Percentiles rank a stretch among this genome's conserved stretches.
phyloP scores from a whole-genome alignment of 2,113 vertebrate genomes.

The Leucopternis melanops region DNA sequence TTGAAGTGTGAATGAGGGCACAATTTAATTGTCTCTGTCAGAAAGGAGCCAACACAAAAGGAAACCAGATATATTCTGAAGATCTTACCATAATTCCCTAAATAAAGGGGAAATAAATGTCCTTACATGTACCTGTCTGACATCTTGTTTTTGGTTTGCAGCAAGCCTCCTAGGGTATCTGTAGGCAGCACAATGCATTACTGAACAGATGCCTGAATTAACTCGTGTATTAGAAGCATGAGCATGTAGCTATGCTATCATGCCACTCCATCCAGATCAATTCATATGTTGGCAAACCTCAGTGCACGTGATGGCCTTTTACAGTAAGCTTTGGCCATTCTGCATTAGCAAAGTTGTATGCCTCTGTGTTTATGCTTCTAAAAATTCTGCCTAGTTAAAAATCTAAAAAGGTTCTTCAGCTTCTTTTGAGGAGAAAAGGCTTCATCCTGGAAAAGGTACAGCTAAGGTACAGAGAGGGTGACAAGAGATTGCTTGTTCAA shows the following conservation, averaged over 20 bases:
- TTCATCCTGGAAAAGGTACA: not conserved
- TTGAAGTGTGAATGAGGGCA: not conserved
- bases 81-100: not conserved
- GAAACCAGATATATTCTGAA: not conserved
- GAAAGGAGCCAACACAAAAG: not conserved
- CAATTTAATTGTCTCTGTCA: not conserved
- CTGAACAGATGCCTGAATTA: not conserved
- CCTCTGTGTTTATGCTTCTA: not conserved
- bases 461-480: not conserved
- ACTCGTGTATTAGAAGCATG: not conserved
- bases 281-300: not conserved
- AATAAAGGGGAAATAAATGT: not conserved
- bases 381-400: not conserved
- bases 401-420: not conserved
- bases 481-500: not conserved
- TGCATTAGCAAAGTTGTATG: not conserved
- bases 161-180: slow-evolving; percentile 2
- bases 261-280: not conserved
- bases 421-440: not conserved
- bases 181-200: slow-evolving; percentile 21
- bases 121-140: not conserved
- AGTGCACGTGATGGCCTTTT: not conserved
- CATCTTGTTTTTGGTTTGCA: not conserved
- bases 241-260: not conserved
- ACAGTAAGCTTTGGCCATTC: not conserved